Evolutionary conservation across 2,888 invertebrate species (phyloP).

Genomic region (Lasioglossum leucozonium): DNA sequence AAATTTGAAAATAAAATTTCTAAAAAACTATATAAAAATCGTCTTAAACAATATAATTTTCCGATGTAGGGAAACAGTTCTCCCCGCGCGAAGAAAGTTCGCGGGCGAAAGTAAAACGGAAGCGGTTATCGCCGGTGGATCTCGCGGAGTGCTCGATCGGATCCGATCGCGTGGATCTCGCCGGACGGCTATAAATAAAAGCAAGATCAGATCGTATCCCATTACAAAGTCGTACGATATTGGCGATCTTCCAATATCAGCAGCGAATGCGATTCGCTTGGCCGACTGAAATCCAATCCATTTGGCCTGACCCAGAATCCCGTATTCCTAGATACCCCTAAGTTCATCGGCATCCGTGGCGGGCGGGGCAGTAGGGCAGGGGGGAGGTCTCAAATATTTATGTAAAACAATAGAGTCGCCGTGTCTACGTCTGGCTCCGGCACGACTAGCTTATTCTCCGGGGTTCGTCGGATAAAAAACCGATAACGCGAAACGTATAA

Average conservation of each 20-base stretch:
- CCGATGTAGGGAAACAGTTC: neutral
- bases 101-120: slow-evolving; percentile 35
- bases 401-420: slow-evolving; percentile 34
- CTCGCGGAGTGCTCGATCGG: slow-evolving; percentile 30
- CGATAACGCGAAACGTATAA: neutral
- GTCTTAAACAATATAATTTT: neutral
- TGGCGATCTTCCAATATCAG: slow-evolving; percentile 72
- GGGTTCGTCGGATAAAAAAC: neutral
- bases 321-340: slow-evolving; percentile 36
- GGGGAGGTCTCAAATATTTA: slow-evolving; percentile 47
- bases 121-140: slow-evolving; percentile 47
- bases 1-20: too few relatives aligned
- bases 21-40: too few relatives aligned
- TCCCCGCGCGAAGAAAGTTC: neutral
- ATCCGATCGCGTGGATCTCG: slow-evolving; percentile 40
- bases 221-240: slow-evolving; percentile 67
- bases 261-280: slow-evolving; percentile 50
- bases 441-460: neutral
- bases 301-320: slow-evolving; percentile 75
- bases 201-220: slow-evolving; percentile 72
- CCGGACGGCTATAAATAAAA: slow-evolving; percentile 65
- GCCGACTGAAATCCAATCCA: slow-evolving; percentile 70
- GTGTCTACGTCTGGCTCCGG: neutral
- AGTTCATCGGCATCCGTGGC: slow-evolving; percentile 45
- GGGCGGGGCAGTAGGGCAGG: neutral